Base-by-base conservation (phyloP, 2,113 vertebrate genomes). In the Urocitellus parryii region DNA sequence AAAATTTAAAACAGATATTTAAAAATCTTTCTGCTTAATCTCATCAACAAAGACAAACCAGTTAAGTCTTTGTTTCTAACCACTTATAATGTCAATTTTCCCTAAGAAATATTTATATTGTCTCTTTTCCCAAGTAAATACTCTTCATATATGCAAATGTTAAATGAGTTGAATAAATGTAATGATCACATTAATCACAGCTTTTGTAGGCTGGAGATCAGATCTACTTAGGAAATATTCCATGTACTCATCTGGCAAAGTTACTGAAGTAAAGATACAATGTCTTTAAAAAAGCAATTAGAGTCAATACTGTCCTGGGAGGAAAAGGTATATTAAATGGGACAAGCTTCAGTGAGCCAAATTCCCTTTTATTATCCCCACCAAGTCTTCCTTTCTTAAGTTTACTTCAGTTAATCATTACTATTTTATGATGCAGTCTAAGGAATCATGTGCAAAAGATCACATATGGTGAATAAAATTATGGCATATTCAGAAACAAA, bases 261-360 rank as follows among this genome's bases (percentile, higher is more conserved):
- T 61, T 88, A 68, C 25, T 96, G 70, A 96, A 73, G 70, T 5
- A 95, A 93, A 34, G 29, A 53, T 27, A 86, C 16, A 0, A 12
- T 22, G 39, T 37, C 91, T 34, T 90, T 97, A 72, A 80, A 76
- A 96, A 97, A 89, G 1, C 80, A 96, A 83, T 95, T 95, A 88
- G 0, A 34, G 91, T 88, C 61, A 95, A 27, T 88, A 86, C 10
- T 74, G 13, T 78, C 73, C 25, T 89, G 68, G 48, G 51, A 3
- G n/a, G 24, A 6, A 76, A 48, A 0, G 16, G 39, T 87, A 12
- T 87, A 7, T 76, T 94, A 32, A 92, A 94, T 96, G 20, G 39
- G 34, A 88, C 10, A 97, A 97, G 24, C 7, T 56, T 96, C 68
- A 24, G 6, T 94, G 70, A 93, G n/a, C 6, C 37, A n/a, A 83